Evolutionary conservation across 1,140 invertebrate genomes (phyloP).

Genomic region (Cydia amplana): DNA sequence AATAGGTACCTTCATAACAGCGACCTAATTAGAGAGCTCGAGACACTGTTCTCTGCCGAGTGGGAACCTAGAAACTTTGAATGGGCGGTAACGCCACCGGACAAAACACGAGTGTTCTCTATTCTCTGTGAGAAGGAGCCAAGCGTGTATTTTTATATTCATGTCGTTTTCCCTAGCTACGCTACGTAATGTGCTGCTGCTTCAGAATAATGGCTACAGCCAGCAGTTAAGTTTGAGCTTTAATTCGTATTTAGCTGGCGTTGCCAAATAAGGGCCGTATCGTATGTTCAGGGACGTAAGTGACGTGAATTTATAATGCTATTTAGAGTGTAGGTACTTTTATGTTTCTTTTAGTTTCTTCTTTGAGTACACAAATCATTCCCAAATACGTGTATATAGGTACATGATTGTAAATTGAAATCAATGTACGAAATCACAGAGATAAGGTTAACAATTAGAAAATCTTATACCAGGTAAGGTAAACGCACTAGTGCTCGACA

Average conservation of each 20-base stretch:
- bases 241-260: neutral
- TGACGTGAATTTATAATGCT: too few species aligned
- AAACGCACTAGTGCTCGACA: too few species aligned
- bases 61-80: slow-evolving; percentile 18
- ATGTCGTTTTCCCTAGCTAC: neutral
- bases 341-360: too few species aligned
- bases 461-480: too few species aligned
- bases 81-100: neutral
- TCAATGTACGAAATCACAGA: too few species aligned
- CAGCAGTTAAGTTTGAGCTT: neutral
- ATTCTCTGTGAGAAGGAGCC: neutral
- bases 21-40: slow-evolving; percentile 24
- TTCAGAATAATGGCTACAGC: neutral
- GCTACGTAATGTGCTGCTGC: neutral
- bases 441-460: too few species aligned
- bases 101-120: slow-evolving; percentile 10
- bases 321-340: too few species aligned
- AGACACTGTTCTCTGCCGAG: neutral
- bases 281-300: too few species aligned
- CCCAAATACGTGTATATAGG: too few species aligned
- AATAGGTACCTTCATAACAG: slow-evolving; percentile 28
- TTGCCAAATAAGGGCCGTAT: neutral
- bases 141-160: neutral
- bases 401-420: too few species aligned
- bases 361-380: too few species aligned